Evolutionary conservation across 2,113 vertebrate genomes (phyloP), one percentile per base, ranked within the genome.

Genomic region (Cichladusa arquata): DNA sequence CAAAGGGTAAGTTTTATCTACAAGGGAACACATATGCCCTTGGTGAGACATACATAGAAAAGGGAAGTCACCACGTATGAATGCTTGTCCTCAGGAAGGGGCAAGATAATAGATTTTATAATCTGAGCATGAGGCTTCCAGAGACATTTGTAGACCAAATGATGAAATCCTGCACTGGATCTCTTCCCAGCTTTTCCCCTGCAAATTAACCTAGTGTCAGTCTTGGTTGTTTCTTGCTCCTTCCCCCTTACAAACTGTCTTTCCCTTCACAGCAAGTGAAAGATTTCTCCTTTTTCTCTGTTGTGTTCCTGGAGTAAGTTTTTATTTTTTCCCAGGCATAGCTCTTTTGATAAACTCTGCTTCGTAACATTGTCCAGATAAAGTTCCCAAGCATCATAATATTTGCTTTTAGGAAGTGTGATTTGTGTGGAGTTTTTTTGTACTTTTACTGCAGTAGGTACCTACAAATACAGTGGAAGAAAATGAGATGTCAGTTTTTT

Each of bases 221-320:
- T 45, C 13, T 18, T 50, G 25, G 3, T 12, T 86, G 22, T 50
- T 86, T 69, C 34, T 57, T 3, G 1, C 42, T 44, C 8, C 15
- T 1, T 36, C 2, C 8, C 4, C 12, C 2, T 60, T 2, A 22
- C 11, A 3, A 4, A 1, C 20, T 53, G 51, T 14, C 24, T 70
- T 93, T 79, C 19, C 12, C 3, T n/a, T 88, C 36, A 28, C 9
- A 45, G 7, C 7, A 60, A 25, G 6, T 25, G 40, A 64, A 92
- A 62, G 4, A 4, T 12, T 84, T 79, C 44, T 71, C 5, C 8
- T 24, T 20, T 80, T 42, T 70, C 23, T 44, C 67, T 33, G 6
- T 42, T 58, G 40, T 22, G 34, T 38, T 24, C 3, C 7, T 64
- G 22, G 36, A 77, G 22, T 14, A 4, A 14, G 13, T 1, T 23